Evolutionary conservation across 1,140 invertebrate species (phyloP), one percentile per base, ranked within the genome.

Genomic region (Lysiphlebus fabarum): DNA sequence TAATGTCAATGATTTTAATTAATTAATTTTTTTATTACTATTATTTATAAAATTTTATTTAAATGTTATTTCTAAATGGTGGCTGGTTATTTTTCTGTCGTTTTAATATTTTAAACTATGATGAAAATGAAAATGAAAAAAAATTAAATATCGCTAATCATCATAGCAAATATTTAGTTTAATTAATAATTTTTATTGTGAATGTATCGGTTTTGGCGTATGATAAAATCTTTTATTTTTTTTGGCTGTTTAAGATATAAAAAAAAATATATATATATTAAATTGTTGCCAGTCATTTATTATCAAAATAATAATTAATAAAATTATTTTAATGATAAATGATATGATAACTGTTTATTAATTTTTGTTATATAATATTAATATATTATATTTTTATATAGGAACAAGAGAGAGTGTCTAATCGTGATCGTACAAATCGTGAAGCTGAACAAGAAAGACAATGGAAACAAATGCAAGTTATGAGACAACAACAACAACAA

Each of bases 381-480:
- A 56, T 57, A 61, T 17, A 41, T 38, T 56, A 12, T 61, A 69
- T 62, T 67, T 68, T 49, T 26, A 26, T 40, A 58, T 75, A 89
- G 86, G 88, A 90, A 67, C 88, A 88, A 70, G 87, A 89, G 56
- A 88, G 84, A 73, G 80, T 82, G 44, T 81, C 78, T 7, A 81
- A 82, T 62, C 85, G 84, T 66, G 82, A 84, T 67, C 87, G 86
- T 70, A 81, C 82, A 10, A 85, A 82, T 42, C 82, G 86, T 68
- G 91, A 92, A 78, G 87, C 88, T 42, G 91, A 93, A 76, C 89
- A 92, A 68, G 90, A 92, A 77, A 80, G 89, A 11, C 86, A 90
- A 64, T 94, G 92, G 91, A 94, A 94, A 75, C 89, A 91, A 64
- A 74, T 92, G 62, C 90, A 93, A 77, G 88, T 89, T 26, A 71